Percentiles rank a stretch among this genome's conserved stretches.
Conservation (phyloP, 2,113 vertebrate genomes). For the Dinomys branickii region DNA sequence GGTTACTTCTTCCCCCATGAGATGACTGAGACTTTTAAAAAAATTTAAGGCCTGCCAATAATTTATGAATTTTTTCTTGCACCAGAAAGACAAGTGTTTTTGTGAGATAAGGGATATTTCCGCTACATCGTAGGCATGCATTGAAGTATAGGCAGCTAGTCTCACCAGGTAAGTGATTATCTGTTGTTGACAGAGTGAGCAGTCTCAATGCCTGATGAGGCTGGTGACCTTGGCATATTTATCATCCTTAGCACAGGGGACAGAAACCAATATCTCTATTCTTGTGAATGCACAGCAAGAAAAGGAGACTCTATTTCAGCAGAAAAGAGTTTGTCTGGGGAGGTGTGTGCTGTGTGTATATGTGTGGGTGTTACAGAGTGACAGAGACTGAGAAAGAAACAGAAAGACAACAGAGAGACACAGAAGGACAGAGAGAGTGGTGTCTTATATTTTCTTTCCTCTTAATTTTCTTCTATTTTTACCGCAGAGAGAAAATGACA, state of each 20-base stretch:
- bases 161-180: slow-evolving; percentile 60
- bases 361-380: neutral
- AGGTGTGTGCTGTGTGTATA: neutral
- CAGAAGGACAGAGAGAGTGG: neutral
- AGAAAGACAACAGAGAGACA: neutral
- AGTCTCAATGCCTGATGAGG: neutral
- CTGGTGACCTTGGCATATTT: slow-evolving; percentile 35
- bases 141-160: neutral
- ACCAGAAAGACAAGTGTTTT: slow-evolving; percentile 72
- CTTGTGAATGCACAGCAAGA: neutral
- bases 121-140: neutral
- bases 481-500: slow-evolving; percentile 44
- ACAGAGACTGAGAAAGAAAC: neutral
- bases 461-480: slow-evolving; percentile 56
- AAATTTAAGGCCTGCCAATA: neutral
- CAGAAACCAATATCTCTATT: slow-evolving; percentile 60
- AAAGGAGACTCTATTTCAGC: neutral
- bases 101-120: slow-evolving; percentile 70
- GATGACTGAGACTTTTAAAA: slow-evolving; percentile 38
- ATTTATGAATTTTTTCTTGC: slow-evolving; percentile 60
- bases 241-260: slow-evolving; percentile 61
- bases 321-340: neutral
- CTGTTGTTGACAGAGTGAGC: slow-evolving; percentile 29
- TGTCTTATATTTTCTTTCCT: slow-evolving; percentile 48
- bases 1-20: neutral